A percentile compares a stretch with the other conserved stretches of the same genome.
Evolutionary conservation across 2,797 vertebrate species (phyloP).

Genomic region (Atherinosoma microstoma): DNA sequence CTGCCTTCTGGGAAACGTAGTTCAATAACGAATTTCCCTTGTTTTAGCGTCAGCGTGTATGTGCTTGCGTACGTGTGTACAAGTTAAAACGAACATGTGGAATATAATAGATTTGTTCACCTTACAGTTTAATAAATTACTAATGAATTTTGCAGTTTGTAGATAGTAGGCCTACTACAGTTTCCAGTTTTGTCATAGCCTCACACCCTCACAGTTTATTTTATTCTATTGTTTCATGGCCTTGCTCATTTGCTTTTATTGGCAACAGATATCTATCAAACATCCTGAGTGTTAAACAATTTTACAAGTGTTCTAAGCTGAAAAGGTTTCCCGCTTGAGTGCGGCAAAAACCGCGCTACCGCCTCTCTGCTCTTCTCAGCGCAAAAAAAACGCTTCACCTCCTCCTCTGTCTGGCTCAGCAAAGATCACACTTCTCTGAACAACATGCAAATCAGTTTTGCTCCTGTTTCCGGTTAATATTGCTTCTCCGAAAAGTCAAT

Average conservation of each 20-base stretch:
- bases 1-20: slow-evolving; percentile 74
- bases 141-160: not conserved
- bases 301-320: slow-evolving; percentile 22
- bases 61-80: not conserved
- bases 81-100: not conserved
- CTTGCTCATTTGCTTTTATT: too few relatives aligned
- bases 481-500: slow-evolving; percentile 70
- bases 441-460: slow-evolving; percentile 68
- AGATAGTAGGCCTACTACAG: not conserved
- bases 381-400: slow-evolving; percentile 68
- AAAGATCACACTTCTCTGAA: slow-evolving; percentile 75
- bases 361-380: slow-evolving; percentile 71
- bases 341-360: slow-evolving; percentile 85
- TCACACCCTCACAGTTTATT: not conserved
- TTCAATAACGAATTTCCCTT: not conserved
- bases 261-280: not conserved
- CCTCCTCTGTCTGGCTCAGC: slow-evolving; percentile 63
- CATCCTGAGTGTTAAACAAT: not conserved
- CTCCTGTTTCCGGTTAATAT: slow-evolving; percentile 41
- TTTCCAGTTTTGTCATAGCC: not conserved
- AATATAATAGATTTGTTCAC: not conserved
- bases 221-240: not conserved
- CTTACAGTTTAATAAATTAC: fast-evolving
- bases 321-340: slow-evolving; percentile 85
- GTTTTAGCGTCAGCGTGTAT: not conserved